Conservation (phyloP, 2,797 vertebrate species). For the Mionectes olivaceus region DNA sequence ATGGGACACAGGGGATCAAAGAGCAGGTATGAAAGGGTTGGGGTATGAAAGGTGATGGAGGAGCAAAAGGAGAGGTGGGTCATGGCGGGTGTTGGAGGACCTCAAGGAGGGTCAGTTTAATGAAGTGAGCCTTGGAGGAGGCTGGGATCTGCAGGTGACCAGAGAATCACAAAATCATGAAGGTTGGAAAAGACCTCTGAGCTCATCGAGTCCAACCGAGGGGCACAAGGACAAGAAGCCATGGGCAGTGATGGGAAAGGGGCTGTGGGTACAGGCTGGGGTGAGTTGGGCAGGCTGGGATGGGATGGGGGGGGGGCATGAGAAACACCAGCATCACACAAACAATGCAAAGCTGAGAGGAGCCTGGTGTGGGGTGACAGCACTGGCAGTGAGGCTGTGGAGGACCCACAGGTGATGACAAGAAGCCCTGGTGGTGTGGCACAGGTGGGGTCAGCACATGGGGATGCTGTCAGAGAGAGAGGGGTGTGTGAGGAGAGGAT, state of each 20-base stretch:
- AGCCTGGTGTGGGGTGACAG: neutral
- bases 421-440: neutral
- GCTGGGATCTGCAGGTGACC: neutral
- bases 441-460: neutral
- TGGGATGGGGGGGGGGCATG: fast-evolving
- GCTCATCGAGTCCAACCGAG: fast-evolving
- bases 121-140: neutral
- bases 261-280: neutral
- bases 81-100: neutral
- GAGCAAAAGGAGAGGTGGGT: neutral
- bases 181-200: neutral
- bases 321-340: neutral
- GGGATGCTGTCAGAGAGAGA: neutral
- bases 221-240: neutral
- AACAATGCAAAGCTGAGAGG: neutral
- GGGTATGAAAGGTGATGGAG: neutral
- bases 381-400: neutral
- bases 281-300: neutral
- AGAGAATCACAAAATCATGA: neutral
- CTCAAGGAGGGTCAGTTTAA: neutral
- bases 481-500: neutral
- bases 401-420: fast-evolving
- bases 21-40: neutral
- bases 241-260: fast-evolving
- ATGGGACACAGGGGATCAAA: neutral